Base-by-base conservation (phyloP, 2,113 vertebrate genomes). In the Lepisosteus osseus region DNA sequence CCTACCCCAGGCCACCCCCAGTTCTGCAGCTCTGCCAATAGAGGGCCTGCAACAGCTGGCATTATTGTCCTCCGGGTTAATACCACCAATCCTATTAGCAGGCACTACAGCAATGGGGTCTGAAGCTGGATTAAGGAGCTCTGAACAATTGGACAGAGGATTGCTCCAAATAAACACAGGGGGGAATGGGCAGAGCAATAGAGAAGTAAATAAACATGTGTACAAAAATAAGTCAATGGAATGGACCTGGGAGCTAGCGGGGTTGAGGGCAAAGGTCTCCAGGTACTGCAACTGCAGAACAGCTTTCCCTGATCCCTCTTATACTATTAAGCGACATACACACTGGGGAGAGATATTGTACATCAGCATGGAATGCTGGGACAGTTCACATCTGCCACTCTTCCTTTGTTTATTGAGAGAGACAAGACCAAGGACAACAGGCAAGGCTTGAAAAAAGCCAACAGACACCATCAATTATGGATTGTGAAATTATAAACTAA, bases 31-130 rank as follows among this genome's bases (percentile, higher is more conserved):
- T 80, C 80, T 75, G 78, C 91, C 91, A 92, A 90, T 89, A 88
- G 88, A 85, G 84, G 83, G 88, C 89, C 90, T 88, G 83, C 85
- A 90, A 92, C 90, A 91, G 86, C 85, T 93, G 90, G 93, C 82
- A 85, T 89, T 89, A 93, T 93, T 86, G 90, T 93, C 91, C 82
- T 86, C 87, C 86, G 88, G 89, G 94, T 93, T 94, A 95, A 97
- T 94, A 90, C 92, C 87, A 79, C 82, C 86, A 93, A 99, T 98
- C 97, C 94, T 96, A 97, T 99, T 97, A 95, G 92, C 83, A 83
- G 73, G 82, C 76, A 85, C 91, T 93, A 93, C 92, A 92, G 94
- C 93, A 94, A 92, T 92, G 91, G 84, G 89, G 86, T 88, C 82
- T 86, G 87, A 88, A 93, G 92, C 91, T 88, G 94, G 96, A 98